Conservation (phyloP, 2,113 vertebrate genomes). For the Cyphomyrus discorhynchus region DNA sequence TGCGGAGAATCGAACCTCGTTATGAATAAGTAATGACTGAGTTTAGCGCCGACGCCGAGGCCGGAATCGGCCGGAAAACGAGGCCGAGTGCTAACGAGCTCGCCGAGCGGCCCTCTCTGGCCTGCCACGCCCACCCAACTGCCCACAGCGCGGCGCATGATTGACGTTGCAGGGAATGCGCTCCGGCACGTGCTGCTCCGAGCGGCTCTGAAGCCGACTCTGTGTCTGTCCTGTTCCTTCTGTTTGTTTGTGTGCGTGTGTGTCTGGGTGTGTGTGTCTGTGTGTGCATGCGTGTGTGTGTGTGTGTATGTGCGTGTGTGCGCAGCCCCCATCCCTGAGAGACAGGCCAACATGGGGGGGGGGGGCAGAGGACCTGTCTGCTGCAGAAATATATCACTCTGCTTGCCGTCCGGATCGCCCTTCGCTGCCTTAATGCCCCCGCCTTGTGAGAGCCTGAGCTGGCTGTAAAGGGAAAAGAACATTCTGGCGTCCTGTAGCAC, state of each 20-base stretch:
- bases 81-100: not conserved
- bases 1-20: slow-evolving; percentile 52
- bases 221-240: not conserved
- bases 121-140: not conserved
- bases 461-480: slow-evolving; percentile 36
- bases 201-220: not conserved
- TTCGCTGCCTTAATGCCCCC: not conserved
- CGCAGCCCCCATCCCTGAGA: slow-evolving; percentile 11
- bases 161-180: not conserved
- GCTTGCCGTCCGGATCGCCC: not conserved
- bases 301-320: not conserved
- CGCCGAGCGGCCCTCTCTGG: not conserved
- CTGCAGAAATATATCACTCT: slow-evolving; percentile 13
- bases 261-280: slow-evolving; percentile 3
- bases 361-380: slow-evolving; percentile 13
- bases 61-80: not conserved
- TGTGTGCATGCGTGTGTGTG: slow-evolving; percentile 36
- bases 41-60: slow-evolving; percentile 19
- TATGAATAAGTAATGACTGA: slow-evolving; percentile 65
- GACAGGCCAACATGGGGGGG: slow-evolving; percentile 5
- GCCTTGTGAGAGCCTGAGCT: slow-evolving; percentile 11
- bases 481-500: not conserved
- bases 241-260: not conserved
- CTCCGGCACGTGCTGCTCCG: not conserved
- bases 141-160: not conserved